Conservation (phyloP, 2,888 invertebrate species). For the Meliscaeva auricollis region DNA sequence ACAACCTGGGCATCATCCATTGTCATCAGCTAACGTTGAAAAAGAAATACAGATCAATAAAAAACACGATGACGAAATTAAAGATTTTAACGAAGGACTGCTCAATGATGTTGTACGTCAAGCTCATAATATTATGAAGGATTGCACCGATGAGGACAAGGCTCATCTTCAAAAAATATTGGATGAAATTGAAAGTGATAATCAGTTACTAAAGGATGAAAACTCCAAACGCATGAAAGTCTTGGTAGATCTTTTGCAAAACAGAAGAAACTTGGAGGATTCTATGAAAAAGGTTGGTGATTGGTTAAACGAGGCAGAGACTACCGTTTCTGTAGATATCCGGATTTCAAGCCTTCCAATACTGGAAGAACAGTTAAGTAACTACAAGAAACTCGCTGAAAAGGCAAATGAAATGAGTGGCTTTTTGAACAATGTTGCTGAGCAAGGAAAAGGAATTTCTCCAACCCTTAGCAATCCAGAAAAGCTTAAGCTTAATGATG, state of each 20-base stretch:
- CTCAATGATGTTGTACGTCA: slow-evolving; percentile 91
- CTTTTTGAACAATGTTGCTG: slow-evolving; percentile 90
- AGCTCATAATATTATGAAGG: slow-evolving; percentile 90
- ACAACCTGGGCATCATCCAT: slow-evolving; percentile 89
- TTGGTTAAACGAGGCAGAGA: slow-evolving; percentile 96
- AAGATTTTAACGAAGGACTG: slow-evolving; percentile 90
- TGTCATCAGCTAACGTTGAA: slow-evolving; percentile 93
- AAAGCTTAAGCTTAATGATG: slow-evolving; percentile 92
- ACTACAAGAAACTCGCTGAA: slow-evolving; percentile 91
- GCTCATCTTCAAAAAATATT: slow-evolving; percentile 88
- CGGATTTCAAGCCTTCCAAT: slow-evolving; percentile 92
- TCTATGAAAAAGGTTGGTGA: slow-evolving; percentile 92
- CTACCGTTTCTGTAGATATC: slow-evolving; percentile 92
- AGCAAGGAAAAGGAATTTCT: slow-evolving; percentile 91
- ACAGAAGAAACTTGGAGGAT: slow-evolving; percentile 92
- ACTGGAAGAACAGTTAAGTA: slow-evolving; percentile 94
- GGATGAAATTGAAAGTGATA: slow-evolving; percentile 89
- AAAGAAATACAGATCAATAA: slow-evolving; percentile 91
- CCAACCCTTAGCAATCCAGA: slow-evolving; percentile 94
- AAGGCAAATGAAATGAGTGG: slow-evolving; percentile 90
- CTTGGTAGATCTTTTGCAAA: slow-evolving; percentile 89
- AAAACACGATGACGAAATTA: slow-evolving; percentile 90
- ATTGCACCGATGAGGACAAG: slow-evolving; percentile 90
- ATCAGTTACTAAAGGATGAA: slow-evolving; percentile 89
- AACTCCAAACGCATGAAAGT: slow-evolving; percentile 89